Evolutionary conservation across 2,888 invertebrate genomes (phyloP), one percentile per base, ranked within the genome.

Genomic region (Lepidonotus clava): DNA sequence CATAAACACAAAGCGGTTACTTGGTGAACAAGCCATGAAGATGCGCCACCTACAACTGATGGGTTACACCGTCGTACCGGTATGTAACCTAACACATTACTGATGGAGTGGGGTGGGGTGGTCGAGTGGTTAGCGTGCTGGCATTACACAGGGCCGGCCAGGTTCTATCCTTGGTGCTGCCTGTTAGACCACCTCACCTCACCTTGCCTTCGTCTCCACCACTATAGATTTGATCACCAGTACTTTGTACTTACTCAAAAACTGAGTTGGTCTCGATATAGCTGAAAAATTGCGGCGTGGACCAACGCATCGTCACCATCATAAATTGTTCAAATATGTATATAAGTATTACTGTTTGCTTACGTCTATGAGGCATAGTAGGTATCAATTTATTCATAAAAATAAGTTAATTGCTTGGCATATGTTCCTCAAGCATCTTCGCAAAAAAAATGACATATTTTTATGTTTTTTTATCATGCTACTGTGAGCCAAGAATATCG

Each of bases 11-110:
- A 93, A 94, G 71, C 93, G 95, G 84, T 92, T 96, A 34, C 94
- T 96, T 89, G 96, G 96, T 0, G 95, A 96, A 36, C 96, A 96
- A 92, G 93, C 95, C 1, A 96, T 96, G 95, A 95, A 96, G 89
- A 95, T 95, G 87, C 95, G 95, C 87, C 96, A 96, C 92, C 94
- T 97, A 18, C 95, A 95, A 91, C 95, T 95, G 89, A 93, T 96
- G 76, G 96, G 96, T 1, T 95, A 96, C 89, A 95, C 95, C 91
- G 96, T 96, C 56, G 71, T 92, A 11, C 89, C 90, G 90, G 92
- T 92, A 83, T 40, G 84, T 53, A 46, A 46, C 46, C 18, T 8
- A 8, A 8, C 46, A 11, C 46, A 18, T 11, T 46, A 18, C 46
- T 46, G 46, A 46, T 46, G 8, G 8, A 8, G 8, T 46, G 18